phyloP scores from a whole-genome alignment of 2,797 vertebrate species.

The Pitangus sulphuratus region DNA sequence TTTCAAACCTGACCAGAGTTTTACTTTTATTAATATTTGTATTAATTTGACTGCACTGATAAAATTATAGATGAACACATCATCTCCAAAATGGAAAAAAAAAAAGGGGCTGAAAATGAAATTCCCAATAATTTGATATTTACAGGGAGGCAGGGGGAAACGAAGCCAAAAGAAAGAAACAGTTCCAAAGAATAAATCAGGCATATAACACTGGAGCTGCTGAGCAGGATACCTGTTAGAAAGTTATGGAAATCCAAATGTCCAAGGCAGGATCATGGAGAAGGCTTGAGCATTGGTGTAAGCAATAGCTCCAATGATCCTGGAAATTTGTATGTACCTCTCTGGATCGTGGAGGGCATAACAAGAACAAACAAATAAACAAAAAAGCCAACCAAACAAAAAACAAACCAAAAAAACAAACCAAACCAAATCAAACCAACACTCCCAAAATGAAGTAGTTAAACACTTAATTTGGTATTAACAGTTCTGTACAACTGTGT shows the following conservation, averaged over 20 bases:
- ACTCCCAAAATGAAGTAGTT: not conserved
- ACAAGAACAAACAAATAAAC: not conserved
- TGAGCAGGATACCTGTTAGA: not conserved
- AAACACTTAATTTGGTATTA: not conserved
- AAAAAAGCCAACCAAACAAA: too few species aligned
- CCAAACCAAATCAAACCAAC: not conserved
- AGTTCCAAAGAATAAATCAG: not conserved
- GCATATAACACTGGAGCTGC: not conserved
- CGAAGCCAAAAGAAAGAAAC: not conserved
- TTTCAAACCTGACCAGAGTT: not conserved
- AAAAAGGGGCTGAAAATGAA: not conserved
- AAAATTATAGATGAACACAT: not conserved
- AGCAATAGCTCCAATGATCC: fast-evolving
- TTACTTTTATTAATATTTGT: not conserved
- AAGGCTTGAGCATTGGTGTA: not conserved
- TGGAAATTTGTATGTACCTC: not conserved
- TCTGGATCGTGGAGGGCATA: not conserved
- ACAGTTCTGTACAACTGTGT: not conserved
- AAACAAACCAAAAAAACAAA: not conserved
- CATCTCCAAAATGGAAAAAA: not conserved
- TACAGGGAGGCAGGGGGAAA: fast-evolving
- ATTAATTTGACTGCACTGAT: not conserved
- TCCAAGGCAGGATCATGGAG: not conserved
- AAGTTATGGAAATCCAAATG: not conserved
- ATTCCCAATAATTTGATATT: not conserved